phyloP scores from a whole-genome alignment of 2,113 vertebrate species.

The Archilochus colubris region DNA sequence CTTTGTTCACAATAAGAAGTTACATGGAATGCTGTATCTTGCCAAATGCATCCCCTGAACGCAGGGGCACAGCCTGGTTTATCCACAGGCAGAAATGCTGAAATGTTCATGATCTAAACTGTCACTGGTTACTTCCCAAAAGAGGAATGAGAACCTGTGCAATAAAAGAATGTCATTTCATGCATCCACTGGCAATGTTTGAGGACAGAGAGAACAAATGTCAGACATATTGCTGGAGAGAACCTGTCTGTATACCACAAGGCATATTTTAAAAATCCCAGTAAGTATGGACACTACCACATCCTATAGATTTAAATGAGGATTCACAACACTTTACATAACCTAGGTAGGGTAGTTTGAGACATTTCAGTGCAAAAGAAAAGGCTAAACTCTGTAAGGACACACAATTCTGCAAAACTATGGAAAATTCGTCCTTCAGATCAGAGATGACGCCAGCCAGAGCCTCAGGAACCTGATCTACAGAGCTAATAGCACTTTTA shows the following conservation, averaged over 20 bases:
- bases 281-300: not conserved
- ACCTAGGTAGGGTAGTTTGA: fast-evolving
- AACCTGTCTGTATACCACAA: not conserved
- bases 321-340: not conserved
- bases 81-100: not conserved
- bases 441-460: too few species aligned
- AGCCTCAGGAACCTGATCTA: too few species aligned
- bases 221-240: not conserved
- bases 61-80: not conserved
- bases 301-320: not conserved
- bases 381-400: not conserved
- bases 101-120: fast-evolving
- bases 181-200: not conserved
- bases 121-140: not conserved
- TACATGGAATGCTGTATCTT: not conserved
- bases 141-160: not conserved
- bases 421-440: not conserved
- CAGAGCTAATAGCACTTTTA: too few species aligned
- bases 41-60: not conserved
- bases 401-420: not conserved
- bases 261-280: not conserved
- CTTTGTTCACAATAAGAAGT: not conserved
- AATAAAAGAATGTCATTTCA: not conserved
- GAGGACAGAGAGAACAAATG: not conserved
- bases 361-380: not conserved